Conservation (phyloP, 1,140 invertebrate genomes). For the Leucophenga varia region DNA sequence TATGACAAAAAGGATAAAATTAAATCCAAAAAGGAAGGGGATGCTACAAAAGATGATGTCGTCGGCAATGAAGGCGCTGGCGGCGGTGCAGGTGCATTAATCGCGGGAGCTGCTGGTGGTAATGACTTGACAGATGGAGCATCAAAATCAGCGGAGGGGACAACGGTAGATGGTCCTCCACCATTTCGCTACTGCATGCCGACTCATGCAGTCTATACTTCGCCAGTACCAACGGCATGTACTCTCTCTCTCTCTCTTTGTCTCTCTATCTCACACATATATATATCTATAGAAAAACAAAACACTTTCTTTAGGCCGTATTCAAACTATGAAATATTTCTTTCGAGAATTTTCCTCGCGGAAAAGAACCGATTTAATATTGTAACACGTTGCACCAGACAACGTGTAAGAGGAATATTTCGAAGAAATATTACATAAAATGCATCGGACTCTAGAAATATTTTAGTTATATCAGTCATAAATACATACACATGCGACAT, state of each 20-base stretch:
- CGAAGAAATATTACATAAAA: not conserved
- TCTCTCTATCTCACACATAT: not conserved
- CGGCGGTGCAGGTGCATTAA: not conserved
- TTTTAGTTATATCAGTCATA: no score
- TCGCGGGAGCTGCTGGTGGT: conserved; percentile 24
- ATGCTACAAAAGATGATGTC: conserved; percentile 16
- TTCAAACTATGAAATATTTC: no score
- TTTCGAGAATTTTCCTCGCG: no score
- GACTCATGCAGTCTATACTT: conserved; percentile 61
- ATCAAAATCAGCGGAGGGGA: conserved; percentile 42
- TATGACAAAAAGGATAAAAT: conserved; percentile 40
- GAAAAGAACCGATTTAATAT: no score
- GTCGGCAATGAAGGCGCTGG: conserved; percentile 2
- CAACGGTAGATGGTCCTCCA: conserved; percentile 43
- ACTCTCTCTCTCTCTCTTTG: no score
- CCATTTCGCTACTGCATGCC: conserved; percentile 62
- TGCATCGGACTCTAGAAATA: no score
- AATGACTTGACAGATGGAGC: conserved; percentile 15
- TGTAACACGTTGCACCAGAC: no score
- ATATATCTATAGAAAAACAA: no score
- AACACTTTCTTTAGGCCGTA: no score
- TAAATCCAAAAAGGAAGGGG: conserved; percentile 25
- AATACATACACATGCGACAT: no score
- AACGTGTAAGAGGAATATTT: no score
- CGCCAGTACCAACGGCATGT: conserved; percentile 63